Base-by-base conservation (phyloP, 2,113 vertebrate species). In the Andinoacara biseriatus region DNA sequence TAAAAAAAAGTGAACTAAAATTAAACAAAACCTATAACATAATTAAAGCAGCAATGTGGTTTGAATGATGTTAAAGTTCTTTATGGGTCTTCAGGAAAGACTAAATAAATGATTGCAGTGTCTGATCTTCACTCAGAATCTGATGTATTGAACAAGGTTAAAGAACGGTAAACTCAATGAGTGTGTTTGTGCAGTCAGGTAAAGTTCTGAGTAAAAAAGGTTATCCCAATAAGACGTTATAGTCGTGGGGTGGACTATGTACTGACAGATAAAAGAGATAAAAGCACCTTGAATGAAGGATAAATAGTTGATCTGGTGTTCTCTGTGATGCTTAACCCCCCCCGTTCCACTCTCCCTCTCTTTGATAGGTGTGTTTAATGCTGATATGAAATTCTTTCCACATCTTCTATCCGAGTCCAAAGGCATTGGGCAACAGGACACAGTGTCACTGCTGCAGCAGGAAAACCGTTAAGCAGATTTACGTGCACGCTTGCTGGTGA, bases 391-490 rank as follows among this genome's bases (percentile, higher is more conserved):
- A 94, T 90, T 89, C 92, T 90, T 79, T 76, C 80, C 85, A 90
- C 92, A 91, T 90, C 87, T 90, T 22, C 54, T 75, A 83, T 79
- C 83, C 58, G 7, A 79, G 91, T 93, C 92, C 93, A 94, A 90
- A 94, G 91, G 92, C 92, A 92, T 79, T 31, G 59, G 94, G 86
- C 91, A 91, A 89, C 91, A 93, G 93, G 93, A 94, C 91, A 86
- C 86, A 85, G 87, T 92, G 93, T 95, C 94, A 93, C 88, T 90
- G 90, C 85, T 80, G 87, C 94, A 89, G 91, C 87, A 89, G 85
- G 89, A 89, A 89, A 94, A 91, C 62, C 74, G 89, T 84, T 95
- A 94, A 95, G 91, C 85, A 94, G 94, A 95, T 95, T 95, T 94
- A 92, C 84, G 81, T 35, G 75, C 88, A 93, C 26, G 83, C 93